Evolutionary conservation across 2,888 invertebrate species (phyloP).

Genomic region (Masnerella sp.): DNA sequence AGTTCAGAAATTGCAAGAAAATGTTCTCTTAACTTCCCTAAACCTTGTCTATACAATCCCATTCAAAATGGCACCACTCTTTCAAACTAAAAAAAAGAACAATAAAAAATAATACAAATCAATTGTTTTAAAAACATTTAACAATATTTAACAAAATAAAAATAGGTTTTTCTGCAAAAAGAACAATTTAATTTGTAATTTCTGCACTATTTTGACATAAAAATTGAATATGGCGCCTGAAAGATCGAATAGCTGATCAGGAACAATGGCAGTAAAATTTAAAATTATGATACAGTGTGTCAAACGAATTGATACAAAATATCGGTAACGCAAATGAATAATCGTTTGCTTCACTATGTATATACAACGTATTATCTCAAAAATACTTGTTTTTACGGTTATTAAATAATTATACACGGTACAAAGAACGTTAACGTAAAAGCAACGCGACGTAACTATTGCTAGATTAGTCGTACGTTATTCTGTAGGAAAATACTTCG

Average conservation of each 20-base stretch:
- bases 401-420: slow-evolving; percentile 20
- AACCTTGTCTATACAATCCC: too few relatives aligned
- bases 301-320: background rate
- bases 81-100: too few relatives aligned
- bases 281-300: slow-evolving; percentile 19
- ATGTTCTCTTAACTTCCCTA: too few relatives aligned
- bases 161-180: too few relatives aligned
- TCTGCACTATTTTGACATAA: too few relatives aligned
- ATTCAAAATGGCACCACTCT: too few relatives aligned
- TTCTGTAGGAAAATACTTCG: slow-evolving; percentile 32
- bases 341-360: background rate
- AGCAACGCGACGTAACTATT: slow-evolving; percentile 15
- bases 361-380: slow-evolving; percentile 14
- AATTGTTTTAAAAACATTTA: too few relatives aligned
- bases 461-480: slow-evolving; percentile 20
- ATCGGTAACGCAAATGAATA: background rate
- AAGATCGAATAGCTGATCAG: too few relatives aligned
- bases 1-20: slow-evolving; percentile 2
- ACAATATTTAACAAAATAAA: too few relatives aligned
- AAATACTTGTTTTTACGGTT: slow-evolving; percentile 4
- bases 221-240: too few relatives aligned
- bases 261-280: slow-evolving; percentile 25
- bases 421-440: slow-evolving; percentile 21
- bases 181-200: too few relatives aligned
- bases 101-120: too few relatives aligned